A percentile compares a stretch with the other conserved stretches of the same genome.
phyloP scores from a whole-genome alignment of 2,113 vertebrate genomes.

The Oncorhynchus clarkii region DNA sequence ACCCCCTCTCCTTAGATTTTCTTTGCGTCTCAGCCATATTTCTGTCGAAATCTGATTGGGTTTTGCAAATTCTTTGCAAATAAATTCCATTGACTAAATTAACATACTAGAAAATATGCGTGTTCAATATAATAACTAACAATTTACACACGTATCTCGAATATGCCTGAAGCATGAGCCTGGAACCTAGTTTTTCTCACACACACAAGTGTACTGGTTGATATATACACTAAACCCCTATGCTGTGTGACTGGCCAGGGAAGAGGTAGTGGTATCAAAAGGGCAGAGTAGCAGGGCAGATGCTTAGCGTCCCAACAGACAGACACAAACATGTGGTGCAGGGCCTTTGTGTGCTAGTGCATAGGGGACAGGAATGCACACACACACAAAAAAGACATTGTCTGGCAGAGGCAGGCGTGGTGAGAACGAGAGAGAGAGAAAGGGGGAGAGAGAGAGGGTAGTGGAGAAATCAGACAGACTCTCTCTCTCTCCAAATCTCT shows the following conservation, averaged over 20 bases:
- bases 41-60: too few relatives aligned
- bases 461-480: conserved; percentile 43
- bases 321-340: conserved; percentile 55
- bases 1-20: too few relatives aligned
- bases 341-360: conserved; percentile 70
- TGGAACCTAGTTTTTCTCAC: too few relatives aligned
- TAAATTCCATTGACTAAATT: too few relatives aligned
- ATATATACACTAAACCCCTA: not conserved
- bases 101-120: too few relatives aligned
- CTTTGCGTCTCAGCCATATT: too few relatives aligned
- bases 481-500: not conserved
- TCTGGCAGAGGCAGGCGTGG: conserved; percentile 71
- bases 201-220: too few relatives aligned
- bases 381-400: conserved; percentile 77
- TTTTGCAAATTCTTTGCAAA: too few relatives aligned
- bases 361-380: conserved; percentile 72
- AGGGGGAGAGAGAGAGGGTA: not conserved
- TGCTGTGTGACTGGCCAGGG: not conserved
- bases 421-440: conserved; percentile 46
- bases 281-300: conserved; percentile 33
- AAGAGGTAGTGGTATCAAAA: not conserved
- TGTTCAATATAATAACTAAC: too few relatives aligned
- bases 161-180: too few relatives aligned
- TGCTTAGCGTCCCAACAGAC: conserved; percentile 58
- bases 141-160: too few relatives aligned